Evolutionary conservation across 2,797 vertebrate species (phyloP).

Genomic region (Rallus crepitans): DNA sequence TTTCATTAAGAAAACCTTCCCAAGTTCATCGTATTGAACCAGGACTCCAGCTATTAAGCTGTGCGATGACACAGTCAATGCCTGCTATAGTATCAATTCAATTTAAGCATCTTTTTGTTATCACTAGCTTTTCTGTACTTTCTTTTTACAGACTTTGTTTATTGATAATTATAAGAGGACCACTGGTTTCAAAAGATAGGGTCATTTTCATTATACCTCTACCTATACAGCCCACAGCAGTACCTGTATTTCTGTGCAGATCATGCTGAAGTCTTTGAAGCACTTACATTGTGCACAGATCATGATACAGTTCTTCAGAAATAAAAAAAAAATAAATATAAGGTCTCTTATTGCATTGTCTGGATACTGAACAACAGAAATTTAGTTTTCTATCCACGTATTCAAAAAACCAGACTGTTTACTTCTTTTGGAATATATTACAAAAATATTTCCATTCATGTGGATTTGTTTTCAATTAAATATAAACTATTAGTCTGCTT

Average conservation of each 20-base stretch:
- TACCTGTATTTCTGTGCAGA: neutral
- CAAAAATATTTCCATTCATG: neutral
- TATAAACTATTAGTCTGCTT: neutral
- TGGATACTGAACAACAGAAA: neutral
- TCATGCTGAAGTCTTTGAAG: neutral
- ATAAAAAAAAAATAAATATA: neutral
- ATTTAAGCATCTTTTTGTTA: conserved; percentile 5
- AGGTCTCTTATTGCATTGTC: neutral
- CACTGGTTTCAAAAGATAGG: neutral
- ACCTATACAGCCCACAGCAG: neutral
- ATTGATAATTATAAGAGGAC: conserved; percentile 38
- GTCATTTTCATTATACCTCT: neutral
- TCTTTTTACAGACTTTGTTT: conserved; percentile 12
- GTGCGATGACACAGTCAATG: conserved; percentile 92
- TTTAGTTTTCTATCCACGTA: neutral
- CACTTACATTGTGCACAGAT: neutral
- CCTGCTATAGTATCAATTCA: conserved; percentile 83
- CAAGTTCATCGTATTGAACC: conserved; percentile 92
- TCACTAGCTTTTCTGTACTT: neutral
- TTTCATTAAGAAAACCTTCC: conserved; percentile 93
- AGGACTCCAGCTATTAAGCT: conserved; percentile 90
- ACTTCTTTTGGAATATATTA: neutral
- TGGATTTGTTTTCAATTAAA: conserved; percentile 8
- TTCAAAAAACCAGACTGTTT: neutral
- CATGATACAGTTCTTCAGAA: neutral